Base-by-base conservation (phyloP, 2,113 vertebrate species). In the Pangasianodon gigas region DNA sequence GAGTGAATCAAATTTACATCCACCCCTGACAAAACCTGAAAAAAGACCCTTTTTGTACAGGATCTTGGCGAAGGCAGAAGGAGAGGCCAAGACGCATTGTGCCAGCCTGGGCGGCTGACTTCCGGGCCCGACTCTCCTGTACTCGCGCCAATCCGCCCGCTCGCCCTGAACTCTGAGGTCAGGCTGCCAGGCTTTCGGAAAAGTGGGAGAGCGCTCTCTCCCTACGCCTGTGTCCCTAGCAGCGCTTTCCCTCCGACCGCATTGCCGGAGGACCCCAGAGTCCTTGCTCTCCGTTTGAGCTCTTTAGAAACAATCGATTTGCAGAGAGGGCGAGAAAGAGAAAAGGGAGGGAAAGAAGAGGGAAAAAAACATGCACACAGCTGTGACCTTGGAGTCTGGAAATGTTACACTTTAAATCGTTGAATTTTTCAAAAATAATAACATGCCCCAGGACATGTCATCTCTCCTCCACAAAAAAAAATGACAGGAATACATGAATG, bases 401-500 rank as follows among this genome's bases (percentile, higher is more conserved):
- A 95, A 94, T 96, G 94, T 95, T 96, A 94, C 93, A 94, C 94
- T 95, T 95, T 93, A 95, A 96, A 96, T 96, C 91, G 87, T 93
- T 93, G 93, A 92, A 92, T 95, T 94, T 92, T 89, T 85, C 84
- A 87, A 91, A 90, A 90, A 92, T 86, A 90, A 92, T 89, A 90
- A 91, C 48, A 92, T 71, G 95, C 96, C 95, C 93, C 93, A 44
- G 95, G 96, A 95, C 93, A 94, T 94, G 94, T 96, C 95, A 96
- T 95, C 95, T 95, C 94, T 96, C 93, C 95, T 94, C 79, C 93
- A 93, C 67, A 29, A 84, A 89, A 81, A 77, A 81, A 87, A 75
- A 87, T 94, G 91, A 93, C 93, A 95, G 94, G 95, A 95, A 96
- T 96, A 96, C 96, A 96, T 94, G 96, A 96, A 94, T 95, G 94